These are phyloP conservation scores for Cherax destructor DNA, from an alignment of 1,140 invertebrate genomes.

Conservation along the genomic window DNA sequence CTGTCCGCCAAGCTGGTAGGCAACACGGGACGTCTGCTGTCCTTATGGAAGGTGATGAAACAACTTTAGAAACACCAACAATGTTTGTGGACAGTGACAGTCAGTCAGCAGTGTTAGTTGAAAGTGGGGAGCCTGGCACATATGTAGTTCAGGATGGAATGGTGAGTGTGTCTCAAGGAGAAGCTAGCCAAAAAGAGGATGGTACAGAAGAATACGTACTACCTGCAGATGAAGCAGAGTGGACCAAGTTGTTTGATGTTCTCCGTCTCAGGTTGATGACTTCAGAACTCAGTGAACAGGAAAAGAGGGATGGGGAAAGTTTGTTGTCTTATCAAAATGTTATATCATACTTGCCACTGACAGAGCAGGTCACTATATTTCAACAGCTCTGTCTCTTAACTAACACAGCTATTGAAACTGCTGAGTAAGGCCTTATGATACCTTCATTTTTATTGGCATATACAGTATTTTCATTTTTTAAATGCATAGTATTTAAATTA, in stretches of 20 bases:
- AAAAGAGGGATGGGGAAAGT: conserved; percentile 61
- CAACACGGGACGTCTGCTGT: conserved; percentile 27
- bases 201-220: conserved; percentile 68
- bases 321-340: conserved; percentile 65
- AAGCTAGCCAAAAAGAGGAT: conserved; percentile 25
- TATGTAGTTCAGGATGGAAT: conserved; percentile 57
- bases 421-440: conserved; percentile 24
- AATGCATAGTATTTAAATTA: too few relatives aligned
- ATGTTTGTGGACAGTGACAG: conserved; percentile 47
- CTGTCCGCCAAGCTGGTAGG: conserved; percentile 15
- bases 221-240: conserved; percentile 70
- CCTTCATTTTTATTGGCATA: background rate
- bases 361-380: conserved; percentile 70
- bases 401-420: conserved; percentile 66
- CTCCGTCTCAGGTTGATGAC: conserved; percentile 47
- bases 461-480: background rate
- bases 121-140: conserved; percentile 49
- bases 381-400: conserved; percentile 67
- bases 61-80: background rate
- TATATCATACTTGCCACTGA: conserved; percentile 56
- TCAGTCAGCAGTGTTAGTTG: conserved; percentile 47
- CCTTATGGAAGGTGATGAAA: conserved; percentile 16
- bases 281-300: conserved; percentile 49
- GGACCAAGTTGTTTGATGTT: conserved; percentile 70
- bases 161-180: conserved; percentile 19